phyloP scores from a whole-genome alignment of 2,888 invertebrate species.

The Ennomos erosarius region DNA sequence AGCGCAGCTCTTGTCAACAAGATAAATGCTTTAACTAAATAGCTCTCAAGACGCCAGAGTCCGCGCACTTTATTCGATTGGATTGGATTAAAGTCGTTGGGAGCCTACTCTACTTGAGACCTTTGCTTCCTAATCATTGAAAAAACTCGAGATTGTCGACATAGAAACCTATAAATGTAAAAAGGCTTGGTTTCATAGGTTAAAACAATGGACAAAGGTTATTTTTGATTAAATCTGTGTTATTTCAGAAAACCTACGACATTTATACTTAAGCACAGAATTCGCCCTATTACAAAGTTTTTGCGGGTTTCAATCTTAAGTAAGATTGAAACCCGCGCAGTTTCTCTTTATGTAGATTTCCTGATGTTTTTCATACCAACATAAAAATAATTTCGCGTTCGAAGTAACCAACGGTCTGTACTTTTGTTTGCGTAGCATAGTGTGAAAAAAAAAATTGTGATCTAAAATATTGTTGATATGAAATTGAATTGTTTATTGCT shows the following conservation, averaged over 20 bases:
- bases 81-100: slow-evolving; percentile 61
- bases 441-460: slow-evolving; percentile 16
- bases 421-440: neutral
- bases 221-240: too few species aligned
- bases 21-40: slow-evolving; percentile 77
- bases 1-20: slow-evolving; percentile 67
- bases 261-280: neutral
- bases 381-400: neutral
- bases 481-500: slow-evolving; percentile 21
- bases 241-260: too few species aligned
- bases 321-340: slow-evolving; percentile 3
- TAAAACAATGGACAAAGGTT: too few species aligned
- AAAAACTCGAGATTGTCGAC: neutral
- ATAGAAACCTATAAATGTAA: too few species aligned
- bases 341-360: neutral
- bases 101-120: slow-evolving; percentile 54
- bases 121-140: slow-evolving; percentile 43
- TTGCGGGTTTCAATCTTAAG: too few species aligned
- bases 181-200: too few species aligned
- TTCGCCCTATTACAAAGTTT: too few species aligned
- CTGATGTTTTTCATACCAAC: too few species aligned
- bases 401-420: slow-evolving; percentile 1
- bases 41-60: slow-evolving; percentile 65
- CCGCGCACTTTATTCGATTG: slow-evolving; percentile 79
- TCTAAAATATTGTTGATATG: slow-evolving; percentile 12